These are phyloP conservation scores for Synanceia verrucosa DNA, from an alignment of 2,797 vertebrate genomes.

Conservation along the genomic window DNA sequence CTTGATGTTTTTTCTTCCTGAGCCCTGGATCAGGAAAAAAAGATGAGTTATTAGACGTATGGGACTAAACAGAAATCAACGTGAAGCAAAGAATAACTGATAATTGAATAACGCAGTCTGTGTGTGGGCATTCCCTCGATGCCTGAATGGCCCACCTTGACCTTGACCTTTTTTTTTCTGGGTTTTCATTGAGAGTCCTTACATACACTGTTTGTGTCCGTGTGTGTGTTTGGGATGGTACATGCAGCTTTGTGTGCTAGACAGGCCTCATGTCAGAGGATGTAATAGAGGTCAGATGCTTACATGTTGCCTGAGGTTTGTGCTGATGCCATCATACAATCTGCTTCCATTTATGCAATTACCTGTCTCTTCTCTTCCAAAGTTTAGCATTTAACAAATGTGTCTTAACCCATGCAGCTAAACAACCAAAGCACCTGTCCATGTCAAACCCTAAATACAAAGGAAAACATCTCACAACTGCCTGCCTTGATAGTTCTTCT, in stretches of 20 bases:
- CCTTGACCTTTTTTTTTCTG: conserved; percentile 18
- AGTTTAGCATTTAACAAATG: conserved; percentile 72
- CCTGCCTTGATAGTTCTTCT: conserved; percentile 5
- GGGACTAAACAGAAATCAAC: background rate
- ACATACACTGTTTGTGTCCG: background rate
- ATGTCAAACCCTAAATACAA: conserved; percentile 53
- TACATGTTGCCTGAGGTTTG: conserved; percentile 69
- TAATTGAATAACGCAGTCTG: background rate
- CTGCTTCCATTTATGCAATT: conserved; percentile 81
- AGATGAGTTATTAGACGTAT: conserved; percentile 23
- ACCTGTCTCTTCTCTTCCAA: conserved; percentile 67
- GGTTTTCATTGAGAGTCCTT: conserved; percentile 12
- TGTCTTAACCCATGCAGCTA: conserved; percentile 65
- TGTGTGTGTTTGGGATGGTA: conserved; percentile 48
- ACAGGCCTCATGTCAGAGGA: conserved; percentile 67
- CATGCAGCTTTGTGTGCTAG: conserved; percentile 28
- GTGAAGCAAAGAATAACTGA: conserved; percentile 2
- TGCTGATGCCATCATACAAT: conserved; percentile 71
- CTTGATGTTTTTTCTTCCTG: conserved; percentile 13
- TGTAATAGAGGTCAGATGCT: conserved; percentile 77
- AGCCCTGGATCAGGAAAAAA: background rate
- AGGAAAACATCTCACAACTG: conserved; percentile 23
- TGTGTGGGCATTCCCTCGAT: background rate
- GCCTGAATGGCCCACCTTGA: background rate
- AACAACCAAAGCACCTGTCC: conserved; percentile 61